Evolutionary conservation across 2,888 invertebrate species (phyloP), one percentile per base, ranked within the genome.

Genomic region (Actias luna): DNA sequence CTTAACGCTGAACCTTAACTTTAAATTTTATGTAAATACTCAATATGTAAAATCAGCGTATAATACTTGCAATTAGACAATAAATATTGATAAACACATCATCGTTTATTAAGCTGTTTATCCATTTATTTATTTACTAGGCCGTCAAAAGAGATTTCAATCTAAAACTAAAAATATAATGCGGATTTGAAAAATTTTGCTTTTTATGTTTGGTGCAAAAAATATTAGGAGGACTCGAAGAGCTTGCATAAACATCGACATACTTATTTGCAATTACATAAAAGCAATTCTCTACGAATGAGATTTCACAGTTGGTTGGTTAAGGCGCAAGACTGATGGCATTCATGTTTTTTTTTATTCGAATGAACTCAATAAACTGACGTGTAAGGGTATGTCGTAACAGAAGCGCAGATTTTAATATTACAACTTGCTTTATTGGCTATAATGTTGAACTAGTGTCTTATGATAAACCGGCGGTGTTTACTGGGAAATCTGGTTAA

Each of bases 41-140:
- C n/a, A n/a, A n/a, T n/a, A n/a, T n/a, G n/a, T n/a, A n/a, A n/a
- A n/a, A n/a, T 79, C 82, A 75, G 78, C 76, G 76, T 78, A 73
- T 77, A 71, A 85, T 90, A 5, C 3, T 33, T 12, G 33, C 12
- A 89, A 89, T 89, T 84, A 85, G 87, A 85, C 84, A 85, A 89
- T 92, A 89, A 90, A 91, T 90, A 91, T 91, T 91, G 90, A 90
- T 89, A 89, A 88, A 85, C 79, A n/a, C 85, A 82, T 85, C 85
- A 83, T 75, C 75, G 74, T 75, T 75, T 72, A 73, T 70, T 68
- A 77, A 75, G 75, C 71, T 69, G 73, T 69, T 72, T 76, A 73
- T 71, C 67, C 74, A 72, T 76, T 79, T 79, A 82, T 81, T 80
- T 77, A 72, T 78, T 73, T 70, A 77, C 77, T 75, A 70, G 69